These are phyloP conservation scores for Heliocidaris erythrogramma DNA, from an alignment of 35 echinoderm and acorn worm genomes.

Conservation along the genomic window DNA sequence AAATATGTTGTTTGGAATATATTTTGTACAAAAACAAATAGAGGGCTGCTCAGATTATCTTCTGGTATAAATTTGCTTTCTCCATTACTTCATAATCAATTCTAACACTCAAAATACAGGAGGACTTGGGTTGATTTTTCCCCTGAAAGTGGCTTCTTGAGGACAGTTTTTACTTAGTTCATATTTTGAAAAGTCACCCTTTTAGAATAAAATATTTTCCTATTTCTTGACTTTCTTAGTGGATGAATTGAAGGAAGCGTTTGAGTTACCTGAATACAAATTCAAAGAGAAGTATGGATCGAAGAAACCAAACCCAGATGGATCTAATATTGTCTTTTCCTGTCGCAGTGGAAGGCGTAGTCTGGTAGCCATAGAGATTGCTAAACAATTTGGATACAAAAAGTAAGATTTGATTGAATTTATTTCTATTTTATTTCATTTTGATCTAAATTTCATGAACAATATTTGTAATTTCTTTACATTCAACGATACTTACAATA, in stretches of 20 bases:
- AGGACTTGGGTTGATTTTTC: not conserved
- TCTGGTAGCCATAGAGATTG: constrained; percentile 31
- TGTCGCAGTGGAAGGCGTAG: constrained; percentile 61
- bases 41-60: too few relatives aligned
- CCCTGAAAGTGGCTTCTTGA: not conserved
- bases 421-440: too few relatives aligned
- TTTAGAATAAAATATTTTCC: not conserved
- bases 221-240: not conserved
- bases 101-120: too few relatives aligned
- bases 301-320: constrained; percentile 22
- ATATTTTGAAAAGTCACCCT: not conserved
- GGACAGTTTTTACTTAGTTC: not conserved
- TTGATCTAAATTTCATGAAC: too few relatives aligned
- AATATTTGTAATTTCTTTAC: too few relatives aligned
- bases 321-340: constrained; percentile 60
- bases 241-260: constrained; percentile 52
- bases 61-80: too few relatives aligned
- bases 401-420: not conserved
- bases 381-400: not conserved
- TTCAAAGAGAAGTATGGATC: constrained; percentile 45
- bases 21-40: too few relatives aligned
- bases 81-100: not conserved
- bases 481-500: too few relatives aligned
- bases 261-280: constrained; percentile 34
- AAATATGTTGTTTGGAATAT: too few relatives aligned